Conservation (phyloP, 2,888 invertebrate species). For the Congeria kusceri region DNA sequence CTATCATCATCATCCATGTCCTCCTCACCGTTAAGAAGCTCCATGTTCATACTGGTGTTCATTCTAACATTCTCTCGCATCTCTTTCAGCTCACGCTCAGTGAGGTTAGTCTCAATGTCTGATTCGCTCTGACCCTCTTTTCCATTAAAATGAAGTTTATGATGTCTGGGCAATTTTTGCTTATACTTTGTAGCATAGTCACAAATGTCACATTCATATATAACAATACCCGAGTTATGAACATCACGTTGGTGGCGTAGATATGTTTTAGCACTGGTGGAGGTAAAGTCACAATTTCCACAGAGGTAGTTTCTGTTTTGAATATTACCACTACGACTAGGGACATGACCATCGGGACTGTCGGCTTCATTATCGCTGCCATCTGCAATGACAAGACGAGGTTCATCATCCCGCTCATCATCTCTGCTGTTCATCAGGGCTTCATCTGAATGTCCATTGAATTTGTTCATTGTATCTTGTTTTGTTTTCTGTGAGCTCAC, state of each 20-base stretch:
- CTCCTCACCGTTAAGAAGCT: constrained; percentile 59
- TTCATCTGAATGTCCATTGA: constrained; percentile 56
- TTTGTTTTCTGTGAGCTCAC: constrained; percentile 21
- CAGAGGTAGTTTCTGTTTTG: constrained; percentile 79
- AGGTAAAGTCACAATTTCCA: constrained; percentile 71
- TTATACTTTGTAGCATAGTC: constrained; percentile 82
- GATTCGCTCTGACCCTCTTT: constrained; percentile 65
- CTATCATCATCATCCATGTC: constrained; percentile 59
- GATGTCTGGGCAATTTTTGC: constrained; percentile 79
- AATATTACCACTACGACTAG: constrained; percentile 74
- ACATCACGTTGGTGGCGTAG: constrained; percentile 77
- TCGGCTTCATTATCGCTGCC: constrained; percentile 48
- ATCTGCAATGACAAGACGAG: constrained; percentile 71
- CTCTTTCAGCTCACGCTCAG: constrained; percentile 58
- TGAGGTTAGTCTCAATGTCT: constrained; percentile 66
- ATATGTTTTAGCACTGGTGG: constrained; percentile 75
- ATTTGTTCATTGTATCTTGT: constrained; percentile 45
- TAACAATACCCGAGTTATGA: constrained; percentile 76
- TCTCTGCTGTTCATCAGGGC: constrained; percentile 53
- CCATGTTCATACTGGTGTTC: constrained; percentile 23
- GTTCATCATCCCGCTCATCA: constrained; percentile 73
- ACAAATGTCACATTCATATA: constrained; percentile 81
- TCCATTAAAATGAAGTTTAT: constrained; percentile 76
- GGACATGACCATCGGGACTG: constrained; percentile 40
- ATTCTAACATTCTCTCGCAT: constrained; percentile 31